phyloP scores from a whole-genome alignment of 2,113 vertebrate genomes.

The Callithrix jacchus region DNA sequence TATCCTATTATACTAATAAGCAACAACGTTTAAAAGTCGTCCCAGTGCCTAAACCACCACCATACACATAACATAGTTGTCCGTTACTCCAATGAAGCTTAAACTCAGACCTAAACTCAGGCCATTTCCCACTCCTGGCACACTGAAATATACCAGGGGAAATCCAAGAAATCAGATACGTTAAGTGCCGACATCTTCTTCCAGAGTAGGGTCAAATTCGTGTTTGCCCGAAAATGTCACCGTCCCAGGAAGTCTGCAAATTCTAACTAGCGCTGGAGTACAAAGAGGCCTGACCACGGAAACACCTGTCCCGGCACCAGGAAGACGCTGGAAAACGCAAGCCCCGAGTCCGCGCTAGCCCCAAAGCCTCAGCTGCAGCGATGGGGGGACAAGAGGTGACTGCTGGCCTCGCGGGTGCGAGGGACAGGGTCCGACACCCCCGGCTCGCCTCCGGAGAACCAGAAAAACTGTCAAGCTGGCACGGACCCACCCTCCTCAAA shows the following conservation, averaged over 20 bases:
- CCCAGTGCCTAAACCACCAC: neutral
- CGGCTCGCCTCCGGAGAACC: too few relatives aligned
- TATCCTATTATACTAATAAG: too few relatives aligned
- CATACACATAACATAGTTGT: neutral
- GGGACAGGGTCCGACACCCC: neutral
- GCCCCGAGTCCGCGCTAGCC: neutral
- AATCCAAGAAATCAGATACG: conserved; percentile 50
- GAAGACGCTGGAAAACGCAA: neutral
- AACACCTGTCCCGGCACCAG: conserved; percentile 63
- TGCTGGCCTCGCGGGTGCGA: neutral
- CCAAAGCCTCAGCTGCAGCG: neutral
- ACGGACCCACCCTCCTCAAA: too few relatives aligned
- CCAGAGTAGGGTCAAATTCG: conserved; percentile 39
- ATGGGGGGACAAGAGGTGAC: neutral
- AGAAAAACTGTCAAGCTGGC: too few relatives aligned
- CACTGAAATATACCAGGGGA: neutral
- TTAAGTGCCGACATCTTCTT: conserved; percentile 6
- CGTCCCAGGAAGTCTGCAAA: conserved; percentile 35
- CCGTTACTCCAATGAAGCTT: conserved; percentile 20
- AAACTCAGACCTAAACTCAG: conserved; percentile 24
- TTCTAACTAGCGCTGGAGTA: conserved; percentile 36
- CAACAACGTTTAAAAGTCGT: neutral
- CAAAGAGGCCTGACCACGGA: conserved; percentile 65
- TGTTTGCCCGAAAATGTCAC: conserved; percentile 57
- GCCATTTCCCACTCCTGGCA: neutral